These are phyloP conservation scores for Hylyphantes graminicola DNA, from an alignment of 1,140 invertebrate species.

Conservation along the genomic window DNA sequence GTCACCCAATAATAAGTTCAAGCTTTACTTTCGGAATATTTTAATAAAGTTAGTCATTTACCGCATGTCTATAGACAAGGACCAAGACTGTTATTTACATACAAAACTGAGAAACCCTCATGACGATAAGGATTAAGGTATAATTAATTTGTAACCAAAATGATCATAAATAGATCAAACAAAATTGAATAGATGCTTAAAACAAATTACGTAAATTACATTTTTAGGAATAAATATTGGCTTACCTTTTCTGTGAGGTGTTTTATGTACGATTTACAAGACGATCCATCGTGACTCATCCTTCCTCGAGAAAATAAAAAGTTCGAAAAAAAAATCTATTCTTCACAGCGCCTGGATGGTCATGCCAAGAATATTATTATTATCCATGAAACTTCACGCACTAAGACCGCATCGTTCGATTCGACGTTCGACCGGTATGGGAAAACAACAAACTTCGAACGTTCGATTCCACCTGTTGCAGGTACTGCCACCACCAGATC, in stretches of 20 bases:
- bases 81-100: no score
- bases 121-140: not conserved
- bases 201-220: not conserved
- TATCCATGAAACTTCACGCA: constrained; percentile 1
- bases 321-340: not conserved
- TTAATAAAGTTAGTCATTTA: no score
- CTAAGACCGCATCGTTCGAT: not conserved
- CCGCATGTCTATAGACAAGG: no score
- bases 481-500: not conserved
- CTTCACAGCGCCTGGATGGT: not conserved
- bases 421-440: not conserved
- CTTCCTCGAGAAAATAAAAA: not conserved
- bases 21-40: no score
- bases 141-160: not conserved
- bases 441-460: not conserved
- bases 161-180: no score
- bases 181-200: not conserved
- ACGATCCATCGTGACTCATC: constrained; percentile 55
- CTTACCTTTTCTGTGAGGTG: constrained; percentile 55
- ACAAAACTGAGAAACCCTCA: no score
- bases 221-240: not conserved
- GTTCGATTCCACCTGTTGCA: constrained; percentile 17
- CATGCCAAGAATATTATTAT: not conserved
- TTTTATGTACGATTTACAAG: constrained; percentile 48
- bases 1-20: no score